Conservation (phyloP, 2,113 vertebrate genomes). For the Megaleporinus macrocephalus region DNA sequence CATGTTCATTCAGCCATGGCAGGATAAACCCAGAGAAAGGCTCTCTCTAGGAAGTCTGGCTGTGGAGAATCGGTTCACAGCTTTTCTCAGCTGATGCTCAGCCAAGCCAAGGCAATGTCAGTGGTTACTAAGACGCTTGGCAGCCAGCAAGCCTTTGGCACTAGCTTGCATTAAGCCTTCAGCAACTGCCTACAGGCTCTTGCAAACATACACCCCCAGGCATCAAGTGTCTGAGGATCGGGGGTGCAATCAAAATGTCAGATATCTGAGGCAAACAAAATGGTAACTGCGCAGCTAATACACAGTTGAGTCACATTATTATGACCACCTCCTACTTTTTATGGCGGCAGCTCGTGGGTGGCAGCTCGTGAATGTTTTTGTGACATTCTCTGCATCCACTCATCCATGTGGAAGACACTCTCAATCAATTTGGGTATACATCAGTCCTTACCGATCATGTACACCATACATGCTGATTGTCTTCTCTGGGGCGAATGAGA, state of each 20-base stretch:
- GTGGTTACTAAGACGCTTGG: slow-evolving; percentile 66
- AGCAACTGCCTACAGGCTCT: slow-evolving; percentile 61
- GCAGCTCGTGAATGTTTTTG: too few species aligned
- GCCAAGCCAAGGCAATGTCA: slow-evolving; percentile 67
- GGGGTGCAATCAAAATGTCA: slow-evolving; percentile 45
- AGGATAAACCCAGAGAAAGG: slow-evolving; percentile 7
- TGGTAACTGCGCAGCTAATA: neutral
- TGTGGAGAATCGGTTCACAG: slow-evolving; percentile 41
- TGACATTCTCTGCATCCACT: too few species aligned
- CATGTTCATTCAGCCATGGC: slow-evolving; percentile 10
- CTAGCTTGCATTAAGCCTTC: slow-evolving; percentile 62
- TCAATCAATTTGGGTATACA: too few species aligned
- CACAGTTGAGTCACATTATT: too few species aligned
- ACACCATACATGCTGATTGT: too few species aligned
- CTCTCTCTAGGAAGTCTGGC: slow-evolving; percentile 45
- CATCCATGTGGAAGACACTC: too few species aligned
- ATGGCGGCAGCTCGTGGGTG: too few species aligned
- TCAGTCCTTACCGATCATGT: too few species aligned
- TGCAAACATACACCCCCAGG: slow-evolving; percentile 45
- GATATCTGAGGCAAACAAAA: slow-evolving; percentile 33
- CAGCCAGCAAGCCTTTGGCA: slow-evolving; percentile 63
- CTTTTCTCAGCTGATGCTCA: slow-evolving; percentile 55
- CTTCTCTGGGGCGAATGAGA: too few species aligned
- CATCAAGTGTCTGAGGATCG: slow-evolving; percentile 62
- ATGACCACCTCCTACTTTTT: too few species aligned